These are phyloP conservation scores for Nyctibius grandis DNA, from an alignment of 2,797 vertebrate species.

Conservation along the genomic window DNA sequence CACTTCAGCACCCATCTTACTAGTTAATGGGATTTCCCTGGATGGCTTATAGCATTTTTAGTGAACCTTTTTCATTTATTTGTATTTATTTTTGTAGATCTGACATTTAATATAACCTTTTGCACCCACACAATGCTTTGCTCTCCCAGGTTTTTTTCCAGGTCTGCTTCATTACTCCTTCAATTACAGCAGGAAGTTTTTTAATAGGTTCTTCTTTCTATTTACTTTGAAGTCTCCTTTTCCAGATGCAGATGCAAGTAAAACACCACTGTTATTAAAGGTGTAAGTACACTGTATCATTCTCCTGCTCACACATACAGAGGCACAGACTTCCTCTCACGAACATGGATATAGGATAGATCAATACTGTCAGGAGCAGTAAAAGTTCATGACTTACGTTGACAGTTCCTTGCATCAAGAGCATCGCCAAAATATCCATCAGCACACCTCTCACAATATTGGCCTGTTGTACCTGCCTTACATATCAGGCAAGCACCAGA, in stretches of 20 bases:
- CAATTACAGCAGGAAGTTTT: not conserved
- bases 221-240: not conserved
- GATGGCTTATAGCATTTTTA: not conserved
- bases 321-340: constrained; percentile 9
- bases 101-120: constrained; percentile 20
- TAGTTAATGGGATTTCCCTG: not conserved
- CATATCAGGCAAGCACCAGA: constrained; percentile 91
- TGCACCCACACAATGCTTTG: not conserved
- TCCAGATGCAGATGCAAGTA: not conserved
- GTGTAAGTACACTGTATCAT: not conserved
- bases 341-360: constrained; percentile 40
- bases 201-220: not conserved
- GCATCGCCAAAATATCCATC: constrained; percentile 93
- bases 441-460: constrained; percentile 84
- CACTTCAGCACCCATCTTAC: not conserved
- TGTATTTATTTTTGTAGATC: not conserved
- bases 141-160: not conserved
- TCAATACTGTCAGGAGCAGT: constrained; percentile 70
- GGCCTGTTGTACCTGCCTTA: constrained; percentile 86
- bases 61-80: not conserved
- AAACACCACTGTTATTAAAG: not conserved
- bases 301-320: not conserved
- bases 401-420: constrained; percentile 84
- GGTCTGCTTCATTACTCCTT: not conserved
- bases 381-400: constrained; percentile 82